phyloP scores from a whole-genome alignment of 2,888 invertebrate genomes.

The Theodoxus fluviatilis region DNA sequence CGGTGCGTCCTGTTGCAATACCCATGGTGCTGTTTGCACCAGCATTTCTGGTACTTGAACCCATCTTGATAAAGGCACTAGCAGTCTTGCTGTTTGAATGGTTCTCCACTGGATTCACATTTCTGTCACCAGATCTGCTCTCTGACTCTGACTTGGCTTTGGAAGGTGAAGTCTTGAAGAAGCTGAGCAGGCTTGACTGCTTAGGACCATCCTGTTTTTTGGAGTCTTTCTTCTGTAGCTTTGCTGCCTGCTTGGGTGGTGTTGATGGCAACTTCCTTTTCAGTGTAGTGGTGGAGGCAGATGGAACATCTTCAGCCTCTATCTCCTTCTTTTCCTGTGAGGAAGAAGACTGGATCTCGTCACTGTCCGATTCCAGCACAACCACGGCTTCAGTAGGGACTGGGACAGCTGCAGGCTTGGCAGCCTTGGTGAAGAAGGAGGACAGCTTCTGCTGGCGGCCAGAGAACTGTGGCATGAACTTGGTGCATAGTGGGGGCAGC shows the following conservation, averaged over 20 bases:
- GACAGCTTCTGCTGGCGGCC: constrained; percentile 64
- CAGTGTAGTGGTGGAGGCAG: not conserved
- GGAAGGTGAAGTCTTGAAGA: constrained; percentile 25
- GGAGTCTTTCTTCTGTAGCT: not conserved
- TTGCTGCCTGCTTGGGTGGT: not conserved
- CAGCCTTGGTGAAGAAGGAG: constrained; percentile 49
- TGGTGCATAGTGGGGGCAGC: constrained; percentile 66
- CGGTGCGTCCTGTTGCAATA: not conserved
- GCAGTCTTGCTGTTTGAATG: too few species aligned
- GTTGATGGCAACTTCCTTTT: not conserved
- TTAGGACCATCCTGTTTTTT: constrained; percentile 8
- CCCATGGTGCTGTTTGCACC: constrained; percentile 2
- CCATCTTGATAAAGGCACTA: too few species aligned
- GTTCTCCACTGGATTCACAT: too few species aligned
- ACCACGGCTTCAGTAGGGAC: not conserved
- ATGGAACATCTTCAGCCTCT: constrained; percentile 21
- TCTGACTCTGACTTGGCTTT: not conserved
- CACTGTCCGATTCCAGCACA: not conserved
- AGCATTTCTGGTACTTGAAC: not conserved
- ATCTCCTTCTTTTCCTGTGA: constrained; percentile 35
- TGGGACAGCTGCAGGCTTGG: not conserved
- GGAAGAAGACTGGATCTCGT: not conserved
- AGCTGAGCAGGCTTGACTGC: constrained; percentile 30
- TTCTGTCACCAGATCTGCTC: not conserved
- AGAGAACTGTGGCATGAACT: constrained; percentile 67